Conservation (phyloP, 2,113 vertebrate genomes). For the Nycticorax nycticorax region DNA sequence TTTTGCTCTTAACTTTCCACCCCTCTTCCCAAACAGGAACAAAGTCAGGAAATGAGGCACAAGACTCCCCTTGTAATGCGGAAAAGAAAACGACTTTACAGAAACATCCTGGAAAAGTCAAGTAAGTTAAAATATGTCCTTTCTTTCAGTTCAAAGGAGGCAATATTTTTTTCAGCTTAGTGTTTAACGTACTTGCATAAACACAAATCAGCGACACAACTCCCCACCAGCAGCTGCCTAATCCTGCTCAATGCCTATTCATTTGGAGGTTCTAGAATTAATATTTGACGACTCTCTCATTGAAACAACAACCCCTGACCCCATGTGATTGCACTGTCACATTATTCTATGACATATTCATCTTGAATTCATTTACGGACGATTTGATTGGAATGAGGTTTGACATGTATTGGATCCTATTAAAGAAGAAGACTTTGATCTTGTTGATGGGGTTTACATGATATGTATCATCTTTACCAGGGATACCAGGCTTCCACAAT, state of each 20-base stretch:
- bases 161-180: constrained; percentile 55
- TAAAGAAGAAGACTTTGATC: constrained; percentile 82
- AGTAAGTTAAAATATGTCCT: constrained; percentile 77
- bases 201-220: constrained; percentile 74
- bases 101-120: constrained; percentile 74
- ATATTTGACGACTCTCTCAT: constrained; percentile 86
- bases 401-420: constrained; percentile 83
- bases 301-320: constrained; percentile 83
- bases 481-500: constrained; percentile 78
- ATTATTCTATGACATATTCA: constrained; percentile 85
- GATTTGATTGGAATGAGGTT: constrained; percentile 85
- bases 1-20: constrained; percentile 33
- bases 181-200: constrained; percentile 71
- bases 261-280: constrained; percentile 81
- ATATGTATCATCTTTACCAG: constrained; percentile 81
- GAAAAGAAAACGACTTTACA: constrained; percentile 75
- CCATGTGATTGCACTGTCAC: constrained; percentile 81
- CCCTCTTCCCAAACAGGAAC: constrained; percentile 67
- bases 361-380: constrained; percentile 84
- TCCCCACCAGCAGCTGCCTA: constrained; percentile 72
- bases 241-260: constrained; percentile 78
- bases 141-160: constrained; percentile 47
- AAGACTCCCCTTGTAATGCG: constrained; percentile 73
- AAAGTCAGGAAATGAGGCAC: constrained; percentile 75
- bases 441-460: constrained; percentile 82